Evolutionary conservation across 1,140 invertebrate species (phyloP), one percentile per base, ranked within the genome.

Genomic region (Aphis gossypii): DNA sequence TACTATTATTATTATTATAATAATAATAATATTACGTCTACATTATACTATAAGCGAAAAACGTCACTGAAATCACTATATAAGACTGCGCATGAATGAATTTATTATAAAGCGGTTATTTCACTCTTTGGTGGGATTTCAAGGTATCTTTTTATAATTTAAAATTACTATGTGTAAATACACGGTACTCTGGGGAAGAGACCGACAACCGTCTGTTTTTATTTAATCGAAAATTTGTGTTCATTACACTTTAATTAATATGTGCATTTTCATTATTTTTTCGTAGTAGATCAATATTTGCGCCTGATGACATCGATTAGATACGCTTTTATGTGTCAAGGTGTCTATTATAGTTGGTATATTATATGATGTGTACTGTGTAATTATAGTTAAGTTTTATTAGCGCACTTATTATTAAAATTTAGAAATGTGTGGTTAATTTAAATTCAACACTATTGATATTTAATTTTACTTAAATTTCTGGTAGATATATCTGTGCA

Each of bases 1-100:
- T 46, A 25, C 5, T 41, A 46, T 30, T 44, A 86, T 46, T 30
- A 86, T 44, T 41, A 84, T 56, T 54, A 51, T 41, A 38, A 56
- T 90, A 38, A 90, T 56, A 21, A 90, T 86, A 41, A 93, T 86
- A 56, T 93, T 93, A 93, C 82, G 48, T 0, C n/a, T 56, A n/a
- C 25, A 86, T 51, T 30, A 30, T 41, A 38, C 44, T 86, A 86
- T 46, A 3, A 0, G 38, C 25, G 23, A 90, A 84, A 54, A 38
- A 83, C 51, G 48, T 56, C 87, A 35, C n/a, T 2, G 38, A 68
- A 90, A n/a, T 35, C 38, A 46, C 14, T 35, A n/a, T 35, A 86
- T 86, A 41, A 44, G 11, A 44, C 11, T 14, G 25, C 4, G 1
- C 48, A 56, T 86, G 82, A 93, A 86, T 84, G 82, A 48, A 84